These are phyloP conservation scores for Dioctria linearis DNA, from an alignment of 2,888 invertebrate species.

Conservation along the genomic window DNA sequence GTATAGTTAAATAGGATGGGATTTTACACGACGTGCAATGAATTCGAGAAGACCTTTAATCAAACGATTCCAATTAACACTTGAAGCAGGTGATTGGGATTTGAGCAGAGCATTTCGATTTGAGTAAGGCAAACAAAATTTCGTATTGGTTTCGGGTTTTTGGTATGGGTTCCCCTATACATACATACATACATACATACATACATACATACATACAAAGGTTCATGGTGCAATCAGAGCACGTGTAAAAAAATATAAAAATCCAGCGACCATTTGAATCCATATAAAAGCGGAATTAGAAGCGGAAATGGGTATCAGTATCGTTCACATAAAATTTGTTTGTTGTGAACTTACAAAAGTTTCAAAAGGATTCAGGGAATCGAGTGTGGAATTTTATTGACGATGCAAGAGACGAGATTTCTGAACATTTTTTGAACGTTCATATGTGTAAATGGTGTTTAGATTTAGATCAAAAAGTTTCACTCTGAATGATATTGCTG, in stretches of 20 bases:
- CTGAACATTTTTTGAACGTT: too few relatives aligned
- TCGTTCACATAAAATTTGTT: slow-evolving; percentile 27
- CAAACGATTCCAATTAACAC: slow-evolving; percentile 52
- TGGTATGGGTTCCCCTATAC: not conserved
- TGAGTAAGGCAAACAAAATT: slow-evolving; percentile 2
- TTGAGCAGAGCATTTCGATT: slow-evolving; percentile 13
- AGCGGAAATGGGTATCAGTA: slow-evolving; percentile 19
- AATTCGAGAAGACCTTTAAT: slow-evolving; percentile 39
- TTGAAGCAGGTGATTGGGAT: slow-evolving; percentile 35
- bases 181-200: too few relatives aligned
- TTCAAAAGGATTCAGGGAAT: slow-evolving; percentile 22
- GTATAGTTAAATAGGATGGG: not conserved
- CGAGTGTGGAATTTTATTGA: slow-evolving; percentile 13
- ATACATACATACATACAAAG: too few relatives aligned
- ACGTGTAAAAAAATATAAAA: not conserved
- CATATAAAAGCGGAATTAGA: slow-evolving; percentile 34
- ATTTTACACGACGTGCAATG: slow-evolving; percentile 35
- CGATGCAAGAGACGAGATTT: not conserved
- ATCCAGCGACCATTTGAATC: not conserved
- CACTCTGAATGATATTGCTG: too few relatives aligned
- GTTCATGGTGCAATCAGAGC: not conserved
- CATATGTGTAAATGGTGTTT: too few relatives aligned
- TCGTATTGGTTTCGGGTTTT: not conserved
- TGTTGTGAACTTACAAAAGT: slow-evolving; percentile 26
- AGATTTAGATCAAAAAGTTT: too few relatives aligned